phyloP scores from a whole-genome alignment of 2,113 vertebrate genomes.

The Hypanus sabinus region DNA sequence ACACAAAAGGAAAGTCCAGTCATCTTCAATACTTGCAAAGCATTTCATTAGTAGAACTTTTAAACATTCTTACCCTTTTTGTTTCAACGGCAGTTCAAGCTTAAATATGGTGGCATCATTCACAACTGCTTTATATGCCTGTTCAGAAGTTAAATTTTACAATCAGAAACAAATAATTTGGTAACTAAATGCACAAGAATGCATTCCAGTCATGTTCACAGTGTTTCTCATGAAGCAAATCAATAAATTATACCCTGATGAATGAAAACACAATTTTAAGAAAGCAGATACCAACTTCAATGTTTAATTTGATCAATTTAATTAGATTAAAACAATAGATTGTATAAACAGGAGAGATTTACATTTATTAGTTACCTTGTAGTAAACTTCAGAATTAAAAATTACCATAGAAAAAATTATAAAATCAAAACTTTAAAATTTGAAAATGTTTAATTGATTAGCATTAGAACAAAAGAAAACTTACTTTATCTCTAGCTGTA shows the following conservation, averaged over 20 bases:
- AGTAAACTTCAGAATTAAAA: not conserved
- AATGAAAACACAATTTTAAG: not conserved
- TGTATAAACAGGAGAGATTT: not conserved
- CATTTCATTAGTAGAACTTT: not conserved
- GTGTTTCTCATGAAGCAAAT: not conserved
- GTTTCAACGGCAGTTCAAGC: conserved; percentile 94
- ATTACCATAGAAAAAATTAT: not conserved
- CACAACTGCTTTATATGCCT: conserved; percentile 98
- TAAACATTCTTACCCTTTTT: conserved; percentile 79
- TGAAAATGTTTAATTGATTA: too few relatives aligned
- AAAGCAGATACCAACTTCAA: not conserved
- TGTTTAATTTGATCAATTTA: not conserved
- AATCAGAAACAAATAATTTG: not conserved
- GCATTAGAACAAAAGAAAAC: conserved; percentile 37
- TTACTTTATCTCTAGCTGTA: conserved; percentile 94
- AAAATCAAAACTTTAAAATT: not conserved
- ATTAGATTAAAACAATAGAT: not conserved
- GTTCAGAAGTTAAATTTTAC: conserved; percentile 39
- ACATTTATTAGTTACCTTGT: not conserved
- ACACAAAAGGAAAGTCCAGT: not conserved
- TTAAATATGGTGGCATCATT: conserved; percentile 99
- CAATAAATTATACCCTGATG: not conserved
- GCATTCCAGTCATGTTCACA: not conserved
- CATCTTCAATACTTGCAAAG: not conserved
- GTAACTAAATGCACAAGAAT: not conserved